Conservation (phyloP, 2,113 vertebrate species). For the Malurus melanocephalus region DNA sequence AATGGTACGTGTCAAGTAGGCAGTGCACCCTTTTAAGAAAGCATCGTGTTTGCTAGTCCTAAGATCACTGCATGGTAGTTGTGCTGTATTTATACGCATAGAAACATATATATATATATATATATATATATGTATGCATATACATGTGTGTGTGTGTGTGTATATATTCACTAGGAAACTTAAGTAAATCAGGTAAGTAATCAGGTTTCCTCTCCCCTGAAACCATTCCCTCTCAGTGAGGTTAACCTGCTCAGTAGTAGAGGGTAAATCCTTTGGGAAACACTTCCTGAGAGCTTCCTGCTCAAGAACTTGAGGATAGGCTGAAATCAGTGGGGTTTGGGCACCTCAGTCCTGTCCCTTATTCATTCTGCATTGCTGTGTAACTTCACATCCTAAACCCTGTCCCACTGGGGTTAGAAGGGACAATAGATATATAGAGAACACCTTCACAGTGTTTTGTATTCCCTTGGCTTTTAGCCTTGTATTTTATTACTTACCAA, state of each 20-base stretch:
- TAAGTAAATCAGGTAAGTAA: not conserved
- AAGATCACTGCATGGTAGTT: not conserved
- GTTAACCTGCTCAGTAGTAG: not conserved
- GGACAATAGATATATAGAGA: not conserved
- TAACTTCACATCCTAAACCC: not conserved
- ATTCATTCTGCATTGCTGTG: not conserved
- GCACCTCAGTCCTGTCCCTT: not conserved
- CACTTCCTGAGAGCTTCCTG: not conserved
- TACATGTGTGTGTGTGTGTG: fast-evolving
- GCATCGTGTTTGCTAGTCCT: not conserved
- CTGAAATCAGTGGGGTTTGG: not conserved
- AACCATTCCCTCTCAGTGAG: not conserved
- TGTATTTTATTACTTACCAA: not conserved
- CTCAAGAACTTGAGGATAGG: not conserved
- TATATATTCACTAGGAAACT: not conserved
- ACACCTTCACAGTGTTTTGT: not conserved
- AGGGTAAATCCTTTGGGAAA: not conserved
- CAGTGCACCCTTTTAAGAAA: not conserved
- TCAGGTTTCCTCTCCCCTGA: not conserved
- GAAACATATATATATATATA: not conserved
- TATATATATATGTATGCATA: not conserved
- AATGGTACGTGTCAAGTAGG: not conserved
- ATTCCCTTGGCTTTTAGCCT: not conserved
- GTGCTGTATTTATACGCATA: not conserved
- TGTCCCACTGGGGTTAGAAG: not conserved